These are phyloP conservation scores for Drosophila fungiperda DNA, from an alignment of 2,888 invertebrate species.

Conservation along the genomic window DNA sequence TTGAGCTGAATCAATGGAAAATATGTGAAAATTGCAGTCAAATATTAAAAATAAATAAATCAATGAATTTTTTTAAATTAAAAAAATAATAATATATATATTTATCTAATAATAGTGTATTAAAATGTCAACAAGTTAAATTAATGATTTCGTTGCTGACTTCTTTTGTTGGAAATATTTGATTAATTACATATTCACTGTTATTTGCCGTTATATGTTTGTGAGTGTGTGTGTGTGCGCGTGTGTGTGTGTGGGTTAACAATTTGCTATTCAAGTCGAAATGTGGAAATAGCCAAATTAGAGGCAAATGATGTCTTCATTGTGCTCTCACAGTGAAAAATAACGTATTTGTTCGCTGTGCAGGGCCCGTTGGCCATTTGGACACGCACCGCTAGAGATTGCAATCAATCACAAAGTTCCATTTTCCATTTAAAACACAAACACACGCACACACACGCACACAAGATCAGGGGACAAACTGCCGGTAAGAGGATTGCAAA, in stretches of 20 bases:
- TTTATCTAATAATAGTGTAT: constrained; percentile 26
- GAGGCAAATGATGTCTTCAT: constrained; percentile 77
- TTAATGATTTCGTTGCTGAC: constrained; percentile 12
- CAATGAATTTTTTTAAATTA: neutral
- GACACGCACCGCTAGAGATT: constrained; percentile 72
- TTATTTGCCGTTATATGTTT: constrained; percentile 17
- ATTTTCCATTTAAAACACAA: constrained; percentile 51
- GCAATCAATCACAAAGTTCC: constrained; percentile 75
- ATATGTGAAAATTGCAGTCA: neutral
- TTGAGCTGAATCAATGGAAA: neutral
- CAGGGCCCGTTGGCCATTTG: constrained; percentile 57
- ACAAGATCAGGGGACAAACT: constrained; percentile 13
- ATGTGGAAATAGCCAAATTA: constrained; percentile 73
- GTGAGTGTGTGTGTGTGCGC: constrained; percentile 12
- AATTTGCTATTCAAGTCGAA: constrained; percentile 73
- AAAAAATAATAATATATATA: neutral
- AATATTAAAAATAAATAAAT: neutral
- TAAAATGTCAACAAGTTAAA: constrained; percentile 2
- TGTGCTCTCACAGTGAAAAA: constrained; percentile 70
- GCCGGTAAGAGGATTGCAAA: constrained; percentile 58
- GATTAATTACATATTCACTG: constrained; percentile 46
- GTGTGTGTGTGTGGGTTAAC: constrained; percentile 34
- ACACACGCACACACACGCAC: neutral
- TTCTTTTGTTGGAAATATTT: constrained; percentile 21
- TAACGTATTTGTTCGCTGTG: constrained; percentile 64